A percentile compares a stretch with the other conserved stretches of the same genome.
These are phyloP conservation scores for Latrodectus hesperus DNA, from an alignment of 2,888 invertebrate genomes.

Conservation along the genomic window DNA sequence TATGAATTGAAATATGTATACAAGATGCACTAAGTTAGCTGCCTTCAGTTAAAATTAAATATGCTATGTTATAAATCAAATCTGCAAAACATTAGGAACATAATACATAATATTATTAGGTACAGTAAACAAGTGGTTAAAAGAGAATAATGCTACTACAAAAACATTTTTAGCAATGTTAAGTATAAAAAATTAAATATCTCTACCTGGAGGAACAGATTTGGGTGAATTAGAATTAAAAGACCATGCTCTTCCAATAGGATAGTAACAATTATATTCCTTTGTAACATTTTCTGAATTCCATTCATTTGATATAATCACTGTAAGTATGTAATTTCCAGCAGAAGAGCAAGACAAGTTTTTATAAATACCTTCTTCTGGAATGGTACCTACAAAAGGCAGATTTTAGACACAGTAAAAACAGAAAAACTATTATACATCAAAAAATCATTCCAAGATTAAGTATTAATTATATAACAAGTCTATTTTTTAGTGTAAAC, in stretches of 20 bases:
- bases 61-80: too few species aligned
- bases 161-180: too few species aligned
- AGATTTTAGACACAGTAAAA: not conserved
- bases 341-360: conserved; percentile 24
- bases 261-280: conserved; percentile 33
- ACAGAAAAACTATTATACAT: not conserved
- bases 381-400: conserved; percentile 35
- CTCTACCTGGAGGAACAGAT: conserved; percentile 57
- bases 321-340: conserved; percentile 38
- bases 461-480: not conserved
- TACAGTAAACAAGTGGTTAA: too few species aligned
- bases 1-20: too few species aligned
- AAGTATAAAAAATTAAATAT: too few species aligned
- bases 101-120: too few species aligned
- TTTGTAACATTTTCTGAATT: conserved; percentile 7
- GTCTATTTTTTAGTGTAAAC: too few species aligned
- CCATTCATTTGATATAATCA: conserved; percentile 52
- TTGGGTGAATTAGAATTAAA: conserved; percentile 59
- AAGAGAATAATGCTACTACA: too few species aligned
- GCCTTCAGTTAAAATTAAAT: too few species aligned
- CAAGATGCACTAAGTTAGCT: too few species aligned
- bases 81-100: too few species aligned
- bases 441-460: not conserved
- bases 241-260: conserved; percentile 54
- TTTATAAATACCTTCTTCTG: conserved; percentile 36